Evolutionary conservation across 2,113 vertebrate genomes (phyloP), one percentile per base, ranked within the genome.

Genomic region (Scatophagus argus): DNA sequence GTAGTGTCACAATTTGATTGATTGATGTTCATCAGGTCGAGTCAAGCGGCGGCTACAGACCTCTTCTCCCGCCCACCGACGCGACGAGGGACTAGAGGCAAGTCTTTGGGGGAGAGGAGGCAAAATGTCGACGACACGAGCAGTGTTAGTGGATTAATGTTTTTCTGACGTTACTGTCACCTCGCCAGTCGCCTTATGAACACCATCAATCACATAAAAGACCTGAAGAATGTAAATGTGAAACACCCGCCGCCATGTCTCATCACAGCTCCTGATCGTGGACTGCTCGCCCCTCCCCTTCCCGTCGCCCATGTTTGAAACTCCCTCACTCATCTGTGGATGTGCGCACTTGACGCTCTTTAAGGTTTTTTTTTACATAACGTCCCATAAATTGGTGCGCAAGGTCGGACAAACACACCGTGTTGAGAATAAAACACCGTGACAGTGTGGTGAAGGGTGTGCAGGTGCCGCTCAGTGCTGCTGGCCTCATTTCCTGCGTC

Each of bases 311-410:
- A 86, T 89, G 47, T 91, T 91, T 68, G 82, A 90, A 81, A 34
- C 78, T 75, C 80, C 36, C 84, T 76, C 58, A 7, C 58, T 80
- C 78, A n/a, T 65, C 54, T 60, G 36, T 60, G 59, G 44, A 74
- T 85, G 58, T 87, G 88, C 89, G 88, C 87, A 89, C 86, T 90
- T 90, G 34, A 79, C 84, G 58, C 72, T 60, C 65, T 56, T 66
- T 77, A 63, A 43, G 31, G 19, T 51, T 43, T 76, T 49, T 80
- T 83, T 85, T 74, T 79, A 77, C 62, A 79, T 77, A 82, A 88
- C 75, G 55, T 6, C 27, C 43, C 70, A 34, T 77, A 74, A 71
- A 76, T 47, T 75, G 46, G 59, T 75, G 80, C 81, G 70, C 74
- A 88, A 84, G 80, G 83, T 86, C 87, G 83, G 27, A 59, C 36